These are phyloP conservation scores for Myathropa florea DNA, from an alignment of 2,888 invertebrate species.

Conservation along the genomic window DNA sequence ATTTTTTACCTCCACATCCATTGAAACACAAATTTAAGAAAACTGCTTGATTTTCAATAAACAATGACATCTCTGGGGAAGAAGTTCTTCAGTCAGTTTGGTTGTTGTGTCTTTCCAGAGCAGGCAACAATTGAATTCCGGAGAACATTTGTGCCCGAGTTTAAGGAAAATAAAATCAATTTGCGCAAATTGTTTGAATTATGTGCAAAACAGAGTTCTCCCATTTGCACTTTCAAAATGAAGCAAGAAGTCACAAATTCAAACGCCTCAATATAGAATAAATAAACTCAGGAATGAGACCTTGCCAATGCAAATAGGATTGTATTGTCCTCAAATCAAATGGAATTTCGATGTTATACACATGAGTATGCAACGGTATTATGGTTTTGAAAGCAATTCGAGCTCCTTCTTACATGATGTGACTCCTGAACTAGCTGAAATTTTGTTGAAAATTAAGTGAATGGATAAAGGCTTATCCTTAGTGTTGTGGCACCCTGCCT, in stretches of 20 bases:
- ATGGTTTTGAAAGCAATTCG: background rate
- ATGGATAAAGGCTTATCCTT: background rate
- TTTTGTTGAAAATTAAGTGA: conserved; percentile 14
- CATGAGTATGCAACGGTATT: background rate
- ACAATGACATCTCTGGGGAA: background rate
- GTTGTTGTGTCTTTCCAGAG: background rate
- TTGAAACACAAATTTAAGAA: too few relatives aligned
- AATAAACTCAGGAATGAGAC: background rate
- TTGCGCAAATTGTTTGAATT: too few relatives aligned
- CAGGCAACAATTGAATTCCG: background rate
- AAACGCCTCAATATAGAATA: background rate
- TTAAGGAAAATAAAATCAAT: background rate
- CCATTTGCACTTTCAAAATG: too few relatives aligned
- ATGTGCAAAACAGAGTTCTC: too few relatives aligned
- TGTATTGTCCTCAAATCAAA: background rate
- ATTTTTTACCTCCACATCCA: too few relatives aligned
- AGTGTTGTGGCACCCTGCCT: background rate
- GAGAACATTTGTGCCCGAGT: background rate
- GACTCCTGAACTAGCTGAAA: background rate
- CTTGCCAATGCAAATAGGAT: background rate
- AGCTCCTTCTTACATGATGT: background rate
- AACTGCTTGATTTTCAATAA: too few relatives aligned
- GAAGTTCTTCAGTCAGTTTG: background rate
- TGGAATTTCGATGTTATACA: background rate
- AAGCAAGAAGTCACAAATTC: background rate